Percentiles rank a stretch among this genome's conserved stretches.
phyloP scores from a whole-genome alignment of 1,140 invertebrate species.

The Diorhabda sublineata region DNA sequence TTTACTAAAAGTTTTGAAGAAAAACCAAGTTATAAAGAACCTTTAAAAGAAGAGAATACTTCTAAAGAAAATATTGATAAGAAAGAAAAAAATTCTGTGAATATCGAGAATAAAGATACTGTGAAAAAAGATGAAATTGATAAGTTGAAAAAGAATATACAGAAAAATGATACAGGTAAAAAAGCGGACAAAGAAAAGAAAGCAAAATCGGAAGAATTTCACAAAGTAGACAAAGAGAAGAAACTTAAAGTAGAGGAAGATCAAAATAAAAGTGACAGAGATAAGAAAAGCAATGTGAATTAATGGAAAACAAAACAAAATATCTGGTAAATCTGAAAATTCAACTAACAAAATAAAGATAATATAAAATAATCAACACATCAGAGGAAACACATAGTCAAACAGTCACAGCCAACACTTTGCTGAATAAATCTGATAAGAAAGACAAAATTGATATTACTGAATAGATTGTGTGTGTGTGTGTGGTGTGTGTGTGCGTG shows the following conservation, averaged over 20 bases:
- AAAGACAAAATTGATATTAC: too few species aligned
- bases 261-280: neutral
- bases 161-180: neutral
- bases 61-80: neutral
- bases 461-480: too few species aligned
- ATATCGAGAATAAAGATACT: neutral
- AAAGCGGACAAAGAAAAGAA: neutral
- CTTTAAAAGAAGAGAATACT: neutral
- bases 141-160: neutral
- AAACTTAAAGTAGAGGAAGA: neutral
- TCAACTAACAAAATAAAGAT: too few species aligned
- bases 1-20: conserved; percentile 6
- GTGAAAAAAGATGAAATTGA: neutral
- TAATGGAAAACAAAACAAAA: neutral
- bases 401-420: too few species aligned
- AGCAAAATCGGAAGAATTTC: neutral
- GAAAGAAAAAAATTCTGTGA: neutral
- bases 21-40: neutral
- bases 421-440: too few species aligned
- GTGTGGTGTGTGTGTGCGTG: too few species aligned
- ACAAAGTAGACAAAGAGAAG: neutral
- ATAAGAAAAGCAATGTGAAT: neutral
- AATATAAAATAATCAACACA: too few species aligned
- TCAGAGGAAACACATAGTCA: too few species aligned
- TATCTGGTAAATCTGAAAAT: too few species aligned